Conservation (phyloP, 2,113 vertebrate species). For the Zingel zingel region DNA sequence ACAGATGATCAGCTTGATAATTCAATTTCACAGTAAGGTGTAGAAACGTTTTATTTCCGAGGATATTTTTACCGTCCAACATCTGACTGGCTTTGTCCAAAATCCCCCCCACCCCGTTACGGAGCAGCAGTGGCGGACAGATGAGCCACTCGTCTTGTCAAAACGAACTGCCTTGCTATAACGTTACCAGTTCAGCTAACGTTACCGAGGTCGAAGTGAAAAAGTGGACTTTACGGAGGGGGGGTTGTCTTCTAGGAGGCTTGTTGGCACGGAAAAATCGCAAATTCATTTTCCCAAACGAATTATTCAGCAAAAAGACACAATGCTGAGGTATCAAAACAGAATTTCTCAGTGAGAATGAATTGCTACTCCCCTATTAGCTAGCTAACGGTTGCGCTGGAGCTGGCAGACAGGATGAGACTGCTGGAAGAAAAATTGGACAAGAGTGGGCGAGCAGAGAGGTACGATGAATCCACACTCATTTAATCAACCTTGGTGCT, state of each 20-base stretch:
- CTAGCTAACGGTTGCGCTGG: slow-evolving; percentile 59
- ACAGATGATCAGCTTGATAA: slow-evolving; percentile 17
- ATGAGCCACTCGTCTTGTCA: slow-evolving; percentile 45
- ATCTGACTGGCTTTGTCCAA: slow-evolving; percentile 73
- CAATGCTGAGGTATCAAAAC: neutral
- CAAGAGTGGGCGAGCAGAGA: slow-evolving; percentile 23
- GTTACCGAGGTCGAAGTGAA: slow-evolving; percentile 34
- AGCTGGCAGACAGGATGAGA: slow-evolving; percentile 54
- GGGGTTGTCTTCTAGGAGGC: neutral
- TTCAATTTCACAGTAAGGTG: neutral
- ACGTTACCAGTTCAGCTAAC: slow-evolving; percentile 26
- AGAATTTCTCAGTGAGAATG: neutral
- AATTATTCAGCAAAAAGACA: neutral
- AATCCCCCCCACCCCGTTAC: neutral
- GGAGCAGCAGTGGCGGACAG: slow-evolving; percentile 36
- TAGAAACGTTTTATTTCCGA: neutral
- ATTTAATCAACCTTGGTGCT: slow-evolving; percentile 27
- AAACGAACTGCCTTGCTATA: slow-evolving; percentile 42
- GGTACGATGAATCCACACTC: slow-evolving; percentile 10
- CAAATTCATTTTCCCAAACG: slow-evolving; percentile 25
- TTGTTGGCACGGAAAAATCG: neutral
- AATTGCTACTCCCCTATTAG: slow-evolving; percentile 29
- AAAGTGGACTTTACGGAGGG: slow-evolving; percentile 23
- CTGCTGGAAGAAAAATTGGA: slow-evolving; percentile 31
- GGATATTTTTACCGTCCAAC: slow-evolving; percentile 43